These are phyloP conservation scores for Cryptomyrus ogoouensis DNA, from an alignment of 2,113 vertebrate genomes.

Conservation along the genomic window DNA sequence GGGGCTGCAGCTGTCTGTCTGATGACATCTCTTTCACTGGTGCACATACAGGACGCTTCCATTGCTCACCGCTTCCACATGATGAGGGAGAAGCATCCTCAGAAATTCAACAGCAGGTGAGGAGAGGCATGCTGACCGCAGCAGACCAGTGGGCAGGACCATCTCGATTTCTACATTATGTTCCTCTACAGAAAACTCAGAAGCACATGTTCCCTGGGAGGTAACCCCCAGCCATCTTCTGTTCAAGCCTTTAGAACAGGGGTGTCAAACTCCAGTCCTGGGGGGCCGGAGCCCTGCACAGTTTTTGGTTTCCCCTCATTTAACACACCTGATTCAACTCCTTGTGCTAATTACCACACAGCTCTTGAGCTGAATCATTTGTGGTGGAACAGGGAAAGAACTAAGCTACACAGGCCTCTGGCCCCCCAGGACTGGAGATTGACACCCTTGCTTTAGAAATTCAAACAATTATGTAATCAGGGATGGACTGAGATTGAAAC, in stretches of 20 bases:
- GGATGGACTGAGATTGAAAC: not conserved
- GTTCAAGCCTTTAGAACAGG: not conserved
- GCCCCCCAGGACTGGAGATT: no score
- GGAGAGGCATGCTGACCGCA: constrained; percentile 17
- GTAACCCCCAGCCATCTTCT: not conserved
- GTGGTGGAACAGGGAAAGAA: no score
- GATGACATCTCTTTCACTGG: not conserved
- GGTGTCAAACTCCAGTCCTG: no score
- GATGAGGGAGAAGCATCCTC: constrained; percentile 86
- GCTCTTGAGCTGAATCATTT: no score
- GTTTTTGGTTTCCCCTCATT: no score
- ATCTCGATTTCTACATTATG: not conserved
- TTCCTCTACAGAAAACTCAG: not conserved
- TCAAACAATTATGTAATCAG: not conserved
- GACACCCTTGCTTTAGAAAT: not conserved
- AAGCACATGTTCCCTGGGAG: not conserved
- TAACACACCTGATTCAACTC: no score
- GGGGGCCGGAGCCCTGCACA: no score
- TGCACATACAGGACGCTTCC: constrained; percentile 73
- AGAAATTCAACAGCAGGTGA: constrained; percentile 92
- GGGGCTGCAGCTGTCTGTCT: constrained; percentile 22
- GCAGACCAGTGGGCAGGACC: not conserved
- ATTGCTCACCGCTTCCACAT: constrained; percentile 87
- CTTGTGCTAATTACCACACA: no score
- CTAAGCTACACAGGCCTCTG: no score